Evolutionary conservation across 2,113 vertebrate genomes (phyloP).

Genomic region (Dasypus novemcinctus): DNA sequence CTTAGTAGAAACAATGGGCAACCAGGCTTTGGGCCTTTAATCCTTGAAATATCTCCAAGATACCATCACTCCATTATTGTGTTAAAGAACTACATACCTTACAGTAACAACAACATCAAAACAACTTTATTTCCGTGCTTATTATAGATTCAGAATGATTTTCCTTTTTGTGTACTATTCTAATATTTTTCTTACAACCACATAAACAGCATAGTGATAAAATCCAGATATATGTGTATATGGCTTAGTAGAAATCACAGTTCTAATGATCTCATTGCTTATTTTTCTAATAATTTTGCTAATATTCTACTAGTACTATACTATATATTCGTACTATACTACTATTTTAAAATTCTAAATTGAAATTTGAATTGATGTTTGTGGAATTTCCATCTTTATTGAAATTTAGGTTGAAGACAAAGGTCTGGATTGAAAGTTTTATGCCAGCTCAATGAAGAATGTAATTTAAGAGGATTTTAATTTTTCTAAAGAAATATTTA

Average conservation of each 20-base stretch:
- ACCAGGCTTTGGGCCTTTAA: background rate
- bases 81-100: background rate
- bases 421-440: background rate
- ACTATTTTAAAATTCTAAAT: background rate
- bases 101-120: background rate
- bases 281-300: background rate
- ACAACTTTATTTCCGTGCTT: background rate
- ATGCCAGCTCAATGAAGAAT: background rate
- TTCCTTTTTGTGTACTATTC: background rate
- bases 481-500: background rate
- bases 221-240: background rate
- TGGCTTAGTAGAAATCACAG: background rate
- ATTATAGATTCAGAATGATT: background rate
- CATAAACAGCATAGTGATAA: background rate
- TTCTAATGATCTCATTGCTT: background rate
- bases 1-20: background rate
- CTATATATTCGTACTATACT: background rate
- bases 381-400: background rate
- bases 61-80: background rate
- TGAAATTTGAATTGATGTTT: background rate
- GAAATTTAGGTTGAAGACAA: background rate
- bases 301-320: background rate
- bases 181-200: background rate
- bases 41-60: background rate
- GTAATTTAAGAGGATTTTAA: background rate